A percentile compares a stretch with the other conserved stretches of the same genome.
These are phyloP conservation scores for Trisateles emortualis DNA, from an alignment of 2,888 invertebrate species.

Conservation along the genomic window DNA sequence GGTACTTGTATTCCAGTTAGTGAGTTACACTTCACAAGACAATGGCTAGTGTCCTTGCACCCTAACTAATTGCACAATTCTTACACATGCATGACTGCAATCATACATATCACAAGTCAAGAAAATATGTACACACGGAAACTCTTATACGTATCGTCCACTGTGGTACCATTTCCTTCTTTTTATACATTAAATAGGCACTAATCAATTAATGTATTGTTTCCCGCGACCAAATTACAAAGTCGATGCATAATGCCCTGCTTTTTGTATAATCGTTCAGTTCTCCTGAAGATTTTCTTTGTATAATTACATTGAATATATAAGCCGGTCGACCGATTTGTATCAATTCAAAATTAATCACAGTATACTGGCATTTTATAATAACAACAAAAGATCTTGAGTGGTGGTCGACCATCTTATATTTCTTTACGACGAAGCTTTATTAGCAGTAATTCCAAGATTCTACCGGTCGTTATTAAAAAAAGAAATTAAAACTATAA, in stretches of 20 bases:
- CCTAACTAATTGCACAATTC: slow-evolving; percentile 42
- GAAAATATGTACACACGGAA: slow-evolving; percentile 56
- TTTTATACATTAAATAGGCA: slow-evolving; percentile 63
- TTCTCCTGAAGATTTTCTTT: slow-evolving; percentile 18
- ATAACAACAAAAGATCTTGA: neutral
- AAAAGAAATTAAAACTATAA: slow-evolving; percentile 16
- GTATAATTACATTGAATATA: slow-evolving; percentile 8
- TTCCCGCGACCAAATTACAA: slow-evolving; percentile 45
- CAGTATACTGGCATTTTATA: neutral
- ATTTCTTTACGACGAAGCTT: slow-evolving; percentile 7
- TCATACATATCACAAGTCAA: slow-evolving; percentile 63
- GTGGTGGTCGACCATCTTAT: slow-evolving; percentile 8
- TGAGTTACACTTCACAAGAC: neutral
- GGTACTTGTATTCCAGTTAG: neutral
- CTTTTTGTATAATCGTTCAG: slow-evolving; percentile 44
- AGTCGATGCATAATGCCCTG: slow-evolving; percentile 56
- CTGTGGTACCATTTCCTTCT: slow-evolving; percentile 43
- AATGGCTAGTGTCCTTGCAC: slow-evolving; percentile 10
- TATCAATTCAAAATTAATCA: neutral
- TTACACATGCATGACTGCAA: slow-evolving; percentile 51
- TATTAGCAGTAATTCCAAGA: slow-evolving; percentile 22
- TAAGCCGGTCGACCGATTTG: slow-evolving; percentile 8
- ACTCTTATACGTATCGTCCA: slow-evolving; percentile 38
- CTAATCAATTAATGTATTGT: slow-evolving; percentile 57
- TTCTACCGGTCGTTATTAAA: slow-evolving; percentile 25